Base-by-base conservation (phyloP, 2,888 invertebrate species). In the Germaria angustata region DNA sequence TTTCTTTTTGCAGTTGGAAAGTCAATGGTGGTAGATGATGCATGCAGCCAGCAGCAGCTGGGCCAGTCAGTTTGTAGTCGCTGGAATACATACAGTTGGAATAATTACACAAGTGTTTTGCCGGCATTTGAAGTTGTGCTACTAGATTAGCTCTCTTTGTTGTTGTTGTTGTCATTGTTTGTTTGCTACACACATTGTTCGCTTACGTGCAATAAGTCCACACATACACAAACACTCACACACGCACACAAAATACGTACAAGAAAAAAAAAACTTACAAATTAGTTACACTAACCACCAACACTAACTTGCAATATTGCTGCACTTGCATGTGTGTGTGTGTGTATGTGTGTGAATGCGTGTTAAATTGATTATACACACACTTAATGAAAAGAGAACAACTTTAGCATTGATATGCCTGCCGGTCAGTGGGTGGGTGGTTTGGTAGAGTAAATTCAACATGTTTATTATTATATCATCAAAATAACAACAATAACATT, bases 71-170 rank as follows among this genome's bases (percentile, higher is more conserved):
- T n/a, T 36, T 46, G 65, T 44, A 46, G 20, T 32, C 41, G 66
- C 59, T 77, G 81, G 81, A 81, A 81, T 81, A 66, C 7, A 20
- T 75, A 55, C 63, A 69, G 68, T 81, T 81, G 77, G 77, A 77
- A 81, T 78, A 78, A 78, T 82, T 69, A 78, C 73, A 78, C 81
- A 82, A 82, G 78, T 78, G 81, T 78, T 82, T 82, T 78, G 78
- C 81, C 81, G 81, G 81, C 81, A 69, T 78, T 69, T 34, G 13
- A 49, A 63, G 55, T 71, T 72, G 46, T 65, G n/a, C 53, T 46
- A 20, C 36, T 61, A 32, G 20, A 22, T 68, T 17, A 28, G 28
- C 28, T 28, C 28, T 28, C 28, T 6, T 28, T 11, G 24, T 63
- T 15, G 32, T 28, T 72, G 36, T 32, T 34, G 55, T 63, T 71